Conservation (phyloP, 2,113 vertebrate genomes). For the Etheostoma spectabile region DNA sequence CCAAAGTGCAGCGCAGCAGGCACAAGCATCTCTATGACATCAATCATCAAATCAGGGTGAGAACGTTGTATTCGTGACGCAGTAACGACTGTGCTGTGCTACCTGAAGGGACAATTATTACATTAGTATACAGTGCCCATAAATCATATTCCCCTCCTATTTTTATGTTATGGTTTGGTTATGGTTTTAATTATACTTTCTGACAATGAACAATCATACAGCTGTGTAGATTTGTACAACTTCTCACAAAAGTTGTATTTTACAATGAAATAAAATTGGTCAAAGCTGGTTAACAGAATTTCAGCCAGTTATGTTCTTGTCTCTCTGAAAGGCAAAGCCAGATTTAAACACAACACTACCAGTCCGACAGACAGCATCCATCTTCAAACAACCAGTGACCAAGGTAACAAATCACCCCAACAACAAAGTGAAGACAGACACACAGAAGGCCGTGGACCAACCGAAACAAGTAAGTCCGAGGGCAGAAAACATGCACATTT, state of each 20-base stretch:
- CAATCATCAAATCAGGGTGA: constrained; percentile 91
- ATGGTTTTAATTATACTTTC: neutral
- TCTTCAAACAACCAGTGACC: constrained; percentile 97
- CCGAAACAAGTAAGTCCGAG: constrained; percentile 89
- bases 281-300: neutral
- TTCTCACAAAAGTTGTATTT: neutral
- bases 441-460: constrained; percentile 95
- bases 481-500: neutral
- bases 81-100: neutral
- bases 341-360: constrained; percentile 96
- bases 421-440: constrained; percentile 97
- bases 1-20: constrained; percentile 92
- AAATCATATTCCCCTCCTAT: neutral
- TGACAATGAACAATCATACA: neutral
- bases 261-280: neutral
- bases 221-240: neutral
- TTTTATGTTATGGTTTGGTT: constrained; percentile 11
- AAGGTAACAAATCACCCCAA: constrained; percentile 98
- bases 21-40: constrained; percentile 91
- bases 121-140: neutral
- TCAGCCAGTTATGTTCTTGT: neutral
- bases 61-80: constrained; percentile 28
- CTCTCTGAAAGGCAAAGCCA: constrained; percentile 84
- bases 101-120: neutral
- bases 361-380: constrained; percentile 95